phyloP scores from a whole-genome alignment of 2,797 vertebrate species.

The Emydoidea blandingii region DNA sequence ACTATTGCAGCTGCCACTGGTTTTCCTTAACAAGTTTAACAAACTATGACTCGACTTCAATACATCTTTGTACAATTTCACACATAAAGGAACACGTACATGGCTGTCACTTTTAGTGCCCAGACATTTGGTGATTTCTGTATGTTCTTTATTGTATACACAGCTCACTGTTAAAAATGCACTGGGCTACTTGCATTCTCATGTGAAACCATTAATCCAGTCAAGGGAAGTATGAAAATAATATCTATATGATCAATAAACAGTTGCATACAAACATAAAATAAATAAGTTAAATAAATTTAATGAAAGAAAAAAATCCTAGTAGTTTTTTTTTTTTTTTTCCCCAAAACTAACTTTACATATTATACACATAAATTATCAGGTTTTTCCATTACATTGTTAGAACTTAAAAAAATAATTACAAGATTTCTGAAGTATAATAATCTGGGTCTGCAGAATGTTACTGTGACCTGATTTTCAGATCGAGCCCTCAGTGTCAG shows the following conservation, averaged over 20 bases:
- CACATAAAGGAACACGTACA: neutral
- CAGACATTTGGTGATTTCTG: conserved; percentile 7
- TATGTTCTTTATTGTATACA: conserved; percentile 30
- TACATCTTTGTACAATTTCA: conserved; percentile 7
- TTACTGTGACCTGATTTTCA: conserved; percentile 48
- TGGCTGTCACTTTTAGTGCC: conserved; percentile 33
- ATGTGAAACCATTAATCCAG: conserved; percentile 66
- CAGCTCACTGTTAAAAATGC: conserved; percentile 56
- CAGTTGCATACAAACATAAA: conserved; percentile 77
- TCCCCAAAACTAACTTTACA: conserved; percentile 83
- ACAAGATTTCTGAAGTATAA: conserved; percentile 74
- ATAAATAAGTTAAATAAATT: conserved; percentile 86
- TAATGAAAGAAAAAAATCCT: conserved; percentile 68
- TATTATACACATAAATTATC: conserved; percentile 85
- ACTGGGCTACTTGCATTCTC: conserved; percentile 28
- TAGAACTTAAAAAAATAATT: conserved; percentile 79
- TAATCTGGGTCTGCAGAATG: conserved; percentile 69
- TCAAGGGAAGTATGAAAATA: conserved; percentile 79
- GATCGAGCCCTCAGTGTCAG: conserved; percentile 70
- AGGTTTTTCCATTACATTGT: conserved; percentile 74
- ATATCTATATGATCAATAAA: conserved; percentile 71
- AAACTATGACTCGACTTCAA: neutral
- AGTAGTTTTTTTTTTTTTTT: conserved; percentile 67
- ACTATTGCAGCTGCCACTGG: conserved; percentile 12
- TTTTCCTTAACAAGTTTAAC: conserved; percentile 31